These are phyloP conservation scores for Margaritifera margaritifera DNA, from an alignment of 2,888 invertebrate species.

Conservation along the genomic window DNA sequence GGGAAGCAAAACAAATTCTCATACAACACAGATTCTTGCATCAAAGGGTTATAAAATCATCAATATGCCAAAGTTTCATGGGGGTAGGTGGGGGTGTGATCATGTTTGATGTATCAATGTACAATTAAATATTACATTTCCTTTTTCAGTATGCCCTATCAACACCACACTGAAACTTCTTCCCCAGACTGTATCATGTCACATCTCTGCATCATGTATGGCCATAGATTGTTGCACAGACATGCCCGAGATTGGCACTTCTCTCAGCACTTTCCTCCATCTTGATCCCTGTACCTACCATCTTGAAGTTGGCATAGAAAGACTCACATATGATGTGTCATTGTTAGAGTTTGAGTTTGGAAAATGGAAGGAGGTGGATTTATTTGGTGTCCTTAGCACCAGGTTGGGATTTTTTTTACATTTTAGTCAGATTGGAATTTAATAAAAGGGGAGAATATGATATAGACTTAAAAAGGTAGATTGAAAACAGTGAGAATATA, in stretches of 20 bases:
- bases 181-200: slow-evolving; percentile 26
- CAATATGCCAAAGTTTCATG: too few species aligned
- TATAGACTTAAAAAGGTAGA: too few species aligned
- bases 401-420: too few species aligned
- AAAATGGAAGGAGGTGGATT: slow-evolving; percentile 9
- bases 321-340: slow-evolving; percentile 19
- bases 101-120: too few species aligned
- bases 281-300: slow-evolving; percentile 29
- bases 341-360: slow-evolving; percentile 34
- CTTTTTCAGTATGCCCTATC: slow-evolving; percentile 32
- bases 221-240: slow-evolving; percentile 31
- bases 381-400: too few species aligned
- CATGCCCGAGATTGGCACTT: slow-evolving; percentile 15
- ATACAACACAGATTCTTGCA: too few species aligned
- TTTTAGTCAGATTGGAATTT: too few species aligned
- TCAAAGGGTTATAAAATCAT: too few species aligned
- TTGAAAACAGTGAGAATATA: too few species aligned
- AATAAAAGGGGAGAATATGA: too few species aligned
- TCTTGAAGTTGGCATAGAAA: slow-evolving; percentile 30
- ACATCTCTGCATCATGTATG: slow-evolving; percentile 29
- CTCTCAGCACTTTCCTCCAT: slow-evolving; percentile 20
- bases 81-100: too few species aligned
- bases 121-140: background rate
- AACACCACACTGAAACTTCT: slow-evolving; percentile 8
- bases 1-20: too few species aligned